phyloP scores from a whole-genome alignment of 2,797 vertebrate species.

The Cygnus olor region DNA sequence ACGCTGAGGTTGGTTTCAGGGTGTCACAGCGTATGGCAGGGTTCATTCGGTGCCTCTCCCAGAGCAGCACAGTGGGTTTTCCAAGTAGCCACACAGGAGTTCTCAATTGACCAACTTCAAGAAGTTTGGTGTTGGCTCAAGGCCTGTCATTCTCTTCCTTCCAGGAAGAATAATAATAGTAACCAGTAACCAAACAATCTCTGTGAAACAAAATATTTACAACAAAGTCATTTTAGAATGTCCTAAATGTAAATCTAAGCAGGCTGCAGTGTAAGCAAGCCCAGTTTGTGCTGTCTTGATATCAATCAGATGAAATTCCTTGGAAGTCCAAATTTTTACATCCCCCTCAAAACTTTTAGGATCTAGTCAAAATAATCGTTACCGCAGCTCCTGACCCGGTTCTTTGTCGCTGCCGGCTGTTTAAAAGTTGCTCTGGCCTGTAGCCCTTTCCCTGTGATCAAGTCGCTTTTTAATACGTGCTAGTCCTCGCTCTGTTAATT shows the following conservation, averaged over 20 bases:
- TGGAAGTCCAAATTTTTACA: background rate
- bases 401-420: background rate
- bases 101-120: background rate
- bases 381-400: background rate
- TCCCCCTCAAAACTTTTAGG: background rate
- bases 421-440: background rate
- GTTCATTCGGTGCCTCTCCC: background rate
- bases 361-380: background rate
- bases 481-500: background rate
- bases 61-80: background rate
- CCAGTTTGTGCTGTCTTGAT: background rate
- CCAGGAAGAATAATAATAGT: slow-evolving; percentile 62
- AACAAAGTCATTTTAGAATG: slow-evolving; percentile 1
- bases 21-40: background rate
- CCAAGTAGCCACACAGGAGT: background rate
- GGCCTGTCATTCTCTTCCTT: slow-evolving; percentile 53
- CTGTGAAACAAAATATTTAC: slow-evolving; percentile 61
- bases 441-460: background rate
- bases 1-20: background rate
- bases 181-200: slow-evolving; percentile 52
- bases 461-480: background rate
- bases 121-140: slow-evolving; percentile 11
- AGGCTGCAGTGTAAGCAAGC: slow-evolving; percentile 5
- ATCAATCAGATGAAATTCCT: slow-evolving; percentile 23
- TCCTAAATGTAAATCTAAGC: slow-evolving; percentile 31